A percentile compares a stretch with the other conserved stretches of the same genome.
Evolutionary conservation across 2,113 vertebrate genomes (phyloP).

Genomic region (Solenodon paradoxus): DNA sequence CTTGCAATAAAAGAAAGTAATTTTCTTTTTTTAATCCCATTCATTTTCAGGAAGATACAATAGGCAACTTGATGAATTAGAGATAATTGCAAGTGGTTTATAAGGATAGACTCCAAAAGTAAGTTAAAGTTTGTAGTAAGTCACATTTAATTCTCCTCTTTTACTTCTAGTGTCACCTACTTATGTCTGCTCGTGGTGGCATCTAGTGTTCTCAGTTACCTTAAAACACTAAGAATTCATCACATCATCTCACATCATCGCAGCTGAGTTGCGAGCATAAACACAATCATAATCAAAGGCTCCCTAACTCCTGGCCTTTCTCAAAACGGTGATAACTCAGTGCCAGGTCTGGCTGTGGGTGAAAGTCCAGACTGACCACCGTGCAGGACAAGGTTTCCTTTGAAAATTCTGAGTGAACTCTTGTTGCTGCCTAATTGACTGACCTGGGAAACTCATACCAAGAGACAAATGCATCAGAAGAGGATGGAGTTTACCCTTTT

Average conservation of each 20-base stretch:
- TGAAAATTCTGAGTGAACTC: not conserved
- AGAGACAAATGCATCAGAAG: not conserved
- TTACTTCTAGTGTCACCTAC: not conserved
- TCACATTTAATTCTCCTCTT: not conserved
- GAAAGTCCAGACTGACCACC: not conserved
- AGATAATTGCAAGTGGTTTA: not conserved
- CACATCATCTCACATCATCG: not conserved
- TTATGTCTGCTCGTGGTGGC: not conserved
- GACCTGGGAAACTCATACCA: not conserved
- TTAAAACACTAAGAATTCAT: not conserved
- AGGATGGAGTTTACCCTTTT: not conserved
- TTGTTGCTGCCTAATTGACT: not conserved
- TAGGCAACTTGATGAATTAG: not conserved
- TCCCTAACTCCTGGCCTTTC: not conserved
- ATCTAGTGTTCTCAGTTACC: not conserved
- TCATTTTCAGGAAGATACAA: slow-evolving; percentile 9
- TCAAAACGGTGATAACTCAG: not conserved
- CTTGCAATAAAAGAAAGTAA: not conserved
- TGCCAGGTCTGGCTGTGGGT: not conserved
- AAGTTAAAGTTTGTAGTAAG: not conserved
- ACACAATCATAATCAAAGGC: not conserved
- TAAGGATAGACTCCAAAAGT: not conserved
- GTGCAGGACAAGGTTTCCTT: not conserved
- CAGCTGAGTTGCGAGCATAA: not conserved
- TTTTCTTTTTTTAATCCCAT: not conserved